A percentile compares a stretch with the other conserved stretches of the same genome.
Evolutionary conservation across 2,888 invertebrate genomes (phyloP).

Genomic region (Tromatobia lineatoria): DNA sequence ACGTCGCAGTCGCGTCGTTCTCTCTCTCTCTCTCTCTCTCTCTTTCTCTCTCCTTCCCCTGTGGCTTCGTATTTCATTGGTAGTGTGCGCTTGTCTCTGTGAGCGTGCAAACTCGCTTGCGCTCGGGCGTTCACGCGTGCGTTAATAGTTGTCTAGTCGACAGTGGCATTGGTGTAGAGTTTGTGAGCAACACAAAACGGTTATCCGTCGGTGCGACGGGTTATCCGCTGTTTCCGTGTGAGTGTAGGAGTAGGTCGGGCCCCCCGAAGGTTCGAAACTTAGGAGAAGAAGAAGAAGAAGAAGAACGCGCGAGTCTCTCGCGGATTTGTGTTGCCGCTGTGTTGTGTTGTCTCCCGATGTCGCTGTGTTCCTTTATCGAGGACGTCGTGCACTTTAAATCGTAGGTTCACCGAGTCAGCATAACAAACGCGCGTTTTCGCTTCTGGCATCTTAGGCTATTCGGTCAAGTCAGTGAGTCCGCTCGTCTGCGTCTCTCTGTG

Average conservation of each 20-base stretch:
- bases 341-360: slow-evolving; percentile 31
- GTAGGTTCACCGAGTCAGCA: slow-evolving; percentile 43
- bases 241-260: slow-evolving; percentile 68
- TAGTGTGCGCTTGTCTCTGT: slow-evolving; percentile 1
- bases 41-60: slow-evolving; percentile 18
- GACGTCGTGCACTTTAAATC: neutral
- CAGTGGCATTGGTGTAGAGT: slow-evolving; percentile 1
- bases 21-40: slow-evolving; percentile 14
- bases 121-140: slow-evolving; percentile 56
- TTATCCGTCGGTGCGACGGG: slow-evolving; percentile 17
- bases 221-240: slow-evolving; percentile 9
- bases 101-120: slow-evolving; percentile 16
- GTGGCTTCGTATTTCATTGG: slow-evolving; percentile 44
- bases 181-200: slow-evolving; percentile 1
- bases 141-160: slow-evolving; percentile 41
- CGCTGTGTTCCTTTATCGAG: neutral
- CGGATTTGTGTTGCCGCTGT: slow-evolving; percentile 43
- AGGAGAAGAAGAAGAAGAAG: slow-evolving; percentile 43
- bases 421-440: slow-evolving; percentile 11
- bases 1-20: slow-evolving; percentile 54
- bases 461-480: slow-evolving; percentile 3
- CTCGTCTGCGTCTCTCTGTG: no score
- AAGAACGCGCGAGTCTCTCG: slow-evolving; percentile 54
- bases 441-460: neutral
- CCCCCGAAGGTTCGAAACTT: slow-evolving; percentile 68